These are phyloP conservation scores for Suncus etruscus DNA, from an alignment of 2,113 vertebrate species.

Conservation along the genomic window DNA sequence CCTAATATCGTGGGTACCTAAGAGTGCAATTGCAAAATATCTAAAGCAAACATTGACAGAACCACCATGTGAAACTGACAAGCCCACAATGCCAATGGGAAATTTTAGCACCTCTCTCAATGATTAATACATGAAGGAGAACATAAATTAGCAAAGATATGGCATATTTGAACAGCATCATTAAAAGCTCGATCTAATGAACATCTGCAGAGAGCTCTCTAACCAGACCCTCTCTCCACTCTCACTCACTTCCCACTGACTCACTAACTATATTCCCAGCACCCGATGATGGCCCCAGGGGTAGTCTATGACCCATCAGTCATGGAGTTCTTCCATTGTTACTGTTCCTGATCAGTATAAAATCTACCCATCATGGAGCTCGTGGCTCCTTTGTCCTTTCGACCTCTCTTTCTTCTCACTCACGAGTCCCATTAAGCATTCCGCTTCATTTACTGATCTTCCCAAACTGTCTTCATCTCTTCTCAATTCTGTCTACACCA, in stretches of 20 bases:
- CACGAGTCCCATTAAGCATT: neutral
- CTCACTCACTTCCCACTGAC: neutral
- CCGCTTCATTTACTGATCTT: neutral
- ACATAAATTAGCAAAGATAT: slow-evolving; percentile 12
- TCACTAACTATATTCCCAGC: neutral
- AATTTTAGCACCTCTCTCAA: slow-evolving; percentile 11
- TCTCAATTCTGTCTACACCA: neutral
- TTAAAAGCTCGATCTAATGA: slow-evolving; percentile 33
- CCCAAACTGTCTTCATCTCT: neutral
- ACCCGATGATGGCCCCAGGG: neutral
- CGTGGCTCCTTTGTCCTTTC: neutral
- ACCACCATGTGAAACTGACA: neutral
- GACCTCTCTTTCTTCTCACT: neutral
- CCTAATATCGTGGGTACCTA: neutral
- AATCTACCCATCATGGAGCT: neutral
- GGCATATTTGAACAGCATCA: neutral
- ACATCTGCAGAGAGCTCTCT: neutral
- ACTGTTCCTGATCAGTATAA: neutral
- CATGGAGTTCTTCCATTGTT: neutral
- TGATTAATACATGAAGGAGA: slow-evolving; percentile 27
- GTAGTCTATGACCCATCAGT: neutral
- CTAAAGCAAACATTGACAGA: slow-evolving; percentile 50
- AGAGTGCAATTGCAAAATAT: slow-evolving; percentile 52
- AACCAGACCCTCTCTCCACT: neutral
- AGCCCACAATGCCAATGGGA: neutral